Percentiles rank a stretch among this genome's conserved stretches.
Conservation (phyloP, 2,113 vertebrate genomes). For the Oncorhynchus kisutch region DNA sequence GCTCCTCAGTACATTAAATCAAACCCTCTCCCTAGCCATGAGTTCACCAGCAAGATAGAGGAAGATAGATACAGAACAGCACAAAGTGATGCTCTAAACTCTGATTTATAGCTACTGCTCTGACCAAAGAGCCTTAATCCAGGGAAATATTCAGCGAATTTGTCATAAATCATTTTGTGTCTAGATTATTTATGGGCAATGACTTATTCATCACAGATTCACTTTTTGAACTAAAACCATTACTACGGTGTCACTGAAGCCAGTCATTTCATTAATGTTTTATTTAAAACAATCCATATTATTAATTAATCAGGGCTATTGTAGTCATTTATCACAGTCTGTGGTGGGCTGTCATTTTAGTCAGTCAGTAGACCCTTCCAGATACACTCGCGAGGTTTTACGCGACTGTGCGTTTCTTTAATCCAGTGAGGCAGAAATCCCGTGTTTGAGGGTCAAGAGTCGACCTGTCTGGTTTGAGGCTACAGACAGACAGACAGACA, state of each 20-base stretch:
- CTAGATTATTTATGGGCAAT: constrained; percentile 14
- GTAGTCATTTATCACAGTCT: not conserved
- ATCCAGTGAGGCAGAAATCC: not conserved
- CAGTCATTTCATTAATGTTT: constrained; percentile 20
- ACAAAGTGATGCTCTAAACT: not conserved
- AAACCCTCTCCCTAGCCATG: not conserved
- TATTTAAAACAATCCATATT: constrained; percentile 17
- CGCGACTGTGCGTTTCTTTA: not conserved
- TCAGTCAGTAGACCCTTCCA: not conserved
- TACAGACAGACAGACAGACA: no score
- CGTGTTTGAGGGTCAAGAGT: not conserved
- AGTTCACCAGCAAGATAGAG: not conserved
- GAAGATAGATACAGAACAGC: not conserved
- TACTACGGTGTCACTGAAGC: constrained; percentile 9
- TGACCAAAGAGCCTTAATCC: not conserved
- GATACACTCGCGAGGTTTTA: not conserved
- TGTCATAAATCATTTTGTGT: constrained; percentile 14
- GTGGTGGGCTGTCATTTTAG: not conserved
- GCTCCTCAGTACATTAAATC: not conserved
- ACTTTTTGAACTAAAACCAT: constrained; percentile 8
- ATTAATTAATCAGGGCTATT: constrained; percentile 19
- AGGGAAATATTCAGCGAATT: not conserved
- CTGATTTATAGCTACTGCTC: not conserved
- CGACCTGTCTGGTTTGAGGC: not conserved
- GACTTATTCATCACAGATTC: constrained; percentile 18